Evolutionary conservation across 2,888 invertebrate species (phyloP).

Genomic region (Apantesis nais): DNA sequence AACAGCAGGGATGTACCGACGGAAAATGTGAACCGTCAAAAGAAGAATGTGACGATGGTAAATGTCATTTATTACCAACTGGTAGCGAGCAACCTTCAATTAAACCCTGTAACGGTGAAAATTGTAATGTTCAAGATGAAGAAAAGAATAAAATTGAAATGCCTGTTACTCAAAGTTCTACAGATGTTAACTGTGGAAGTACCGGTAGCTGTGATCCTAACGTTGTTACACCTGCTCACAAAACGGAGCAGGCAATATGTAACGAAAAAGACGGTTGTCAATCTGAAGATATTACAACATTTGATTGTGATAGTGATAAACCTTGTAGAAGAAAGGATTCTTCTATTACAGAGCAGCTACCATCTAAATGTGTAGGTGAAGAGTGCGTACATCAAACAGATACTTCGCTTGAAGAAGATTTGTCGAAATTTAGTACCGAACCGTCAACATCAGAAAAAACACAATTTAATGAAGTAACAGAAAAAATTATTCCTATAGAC

Average conservation of each 20-base stretch:
- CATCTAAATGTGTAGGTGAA: slow-evolving; percentile 54
- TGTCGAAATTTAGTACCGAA: slow-evolving; percentile 17
- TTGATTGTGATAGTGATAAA: slow-evolving; percentile 59
- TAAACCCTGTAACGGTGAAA: slow-evolving; percentile 51
- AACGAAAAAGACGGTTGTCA: slow-evolving; percentile 49
- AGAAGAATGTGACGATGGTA: slow-evolving; percentile 48
- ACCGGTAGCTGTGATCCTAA: slow-evolving; percentile 32
- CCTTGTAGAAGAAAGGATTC: slow-evolving; percentile 63
- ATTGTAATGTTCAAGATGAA: slow-evolving; percentile 44
- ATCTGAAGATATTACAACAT: slow-evolving; percentile 35
- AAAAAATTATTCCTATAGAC: slow-evolving; percentile 8
- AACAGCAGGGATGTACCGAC: slow-evolving; percentile 44
- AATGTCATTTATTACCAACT: slow-evolving; percentile 44
- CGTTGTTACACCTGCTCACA: slow-evolving; percentile 29
- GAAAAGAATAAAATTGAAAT: slow-evolving; percentile 30
- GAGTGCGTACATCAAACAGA: slow-evolving; percentile 48
- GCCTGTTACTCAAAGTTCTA: slow-evolving; percentile 22
- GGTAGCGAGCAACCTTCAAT: slow-evolving; percentile 34
- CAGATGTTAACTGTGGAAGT: slow-evolving; percentile 27
- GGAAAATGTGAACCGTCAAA: slow-evolving; percentile 47
- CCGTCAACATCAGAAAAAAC: slow-evolving; percentile 22
- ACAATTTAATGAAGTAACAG: slow-evolving; percentile 20
- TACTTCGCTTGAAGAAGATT: slow-evolving; percentile 9
- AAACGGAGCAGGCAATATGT: slow-evolving; percentile 40
- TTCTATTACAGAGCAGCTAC: slow-evolving; percentile 42